Percentiles rank a stretch among this genome's conserved stretches.
Conservation (phyloP, 2,888 invertebrate genomes). For the Poecilus cupreus region DNA sequence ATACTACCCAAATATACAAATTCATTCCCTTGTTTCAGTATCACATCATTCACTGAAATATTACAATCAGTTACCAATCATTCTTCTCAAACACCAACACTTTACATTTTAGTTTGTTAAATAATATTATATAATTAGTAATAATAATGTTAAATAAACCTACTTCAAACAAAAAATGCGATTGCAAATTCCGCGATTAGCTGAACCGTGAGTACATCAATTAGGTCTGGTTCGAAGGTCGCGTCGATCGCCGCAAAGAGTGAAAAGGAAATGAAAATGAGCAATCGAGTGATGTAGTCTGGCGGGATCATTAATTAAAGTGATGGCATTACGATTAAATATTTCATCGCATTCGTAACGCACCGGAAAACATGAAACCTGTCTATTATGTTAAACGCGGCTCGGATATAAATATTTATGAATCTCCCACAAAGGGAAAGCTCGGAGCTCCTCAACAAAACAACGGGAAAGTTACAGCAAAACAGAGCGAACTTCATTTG, state of each 20-base stretch:
- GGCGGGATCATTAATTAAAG: neutral
- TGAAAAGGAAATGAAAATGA: neutral
- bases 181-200: too few relatives aligned
- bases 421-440: neutral
- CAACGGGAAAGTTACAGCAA: neutral
- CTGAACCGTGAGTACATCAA: too few relatives aligned
- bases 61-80: too few relatives aligned
- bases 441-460: neutral
- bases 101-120: too few relatives aligned
- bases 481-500: neutral
- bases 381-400: constrained; percentile 32
- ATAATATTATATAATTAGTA: too few relatives aligned
- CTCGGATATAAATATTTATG: constrained; percentile 14
- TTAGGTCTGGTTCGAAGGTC: neutral
- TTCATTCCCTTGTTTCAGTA: too few relatives aligned
- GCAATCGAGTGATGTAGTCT: neutral
- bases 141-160: too few relatives aligned
- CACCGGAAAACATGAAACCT: neutral
- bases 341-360: neutral
- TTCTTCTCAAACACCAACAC: too few relatives aligned
- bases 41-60: too few relatives aligned
- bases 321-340: neutral
- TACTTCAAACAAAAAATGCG: too few relatives aligned
- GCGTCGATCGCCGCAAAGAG: neutral
- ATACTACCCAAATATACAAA: too few relatives aligned